Evolutionary conservation across 2,888 invertebrate genomes (phyloP).

Genomic region (Drosophila dives): DNA sequence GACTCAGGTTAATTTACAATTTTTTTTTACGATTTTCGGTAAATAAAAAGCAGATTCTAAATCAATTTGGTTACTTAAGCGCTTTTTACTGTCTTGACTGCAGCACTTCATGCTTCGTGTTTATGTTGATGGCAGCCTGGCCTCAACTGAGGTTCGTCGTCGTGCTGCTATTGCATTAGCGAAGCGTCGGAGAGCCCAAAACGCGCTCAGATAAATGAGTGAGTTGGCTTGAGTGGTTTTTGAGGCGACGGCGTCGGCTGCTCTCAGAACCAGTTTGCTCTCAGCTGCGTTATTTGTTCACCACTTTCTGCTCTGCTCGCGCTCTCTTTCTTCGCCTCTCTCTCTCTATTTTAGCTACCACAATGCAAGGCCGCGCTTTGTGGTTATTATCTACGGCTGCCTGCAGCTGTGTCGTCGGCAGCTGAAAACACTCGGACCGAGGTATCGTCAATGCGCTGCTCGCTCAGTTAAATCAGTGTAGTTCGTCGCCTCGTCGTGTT

Average conservation of each 20-base stretch:
- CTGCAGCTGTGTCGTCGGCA: constrained; percentile 52
- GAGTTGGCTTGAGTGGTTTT: constrained; percentile 51
- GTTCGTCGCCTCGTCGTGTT: constrained; percentile 82
- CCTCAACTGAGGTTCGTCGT: constrained; percentile 44
- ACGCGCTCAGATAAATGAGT: constrained; percentile 64
- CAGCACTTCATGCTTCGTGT: constrained; percentile 16
- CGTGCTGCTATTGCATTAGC: constrained; percentile 35
- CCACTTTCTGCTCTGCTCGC: constrained; percentile 1
- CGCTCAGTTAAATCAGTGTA: constrained; percentile 80
- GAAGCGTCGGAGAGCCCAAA: constrained; percentile 10
- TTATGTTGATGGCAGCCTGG: constrained; percentile 54
- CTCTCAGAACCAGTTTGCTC: constrained; percentile 39
- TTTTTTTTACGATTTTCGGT: background rate
- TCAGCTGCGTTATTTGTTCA: constrained; percentile 42
- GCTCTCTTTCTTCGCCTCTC: constrained; percentile 8
- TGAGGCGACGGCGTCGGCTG: background rate
- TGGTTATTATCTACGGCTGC: constrained; percentile 67
- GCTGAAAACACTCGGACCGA: constrained; percentile 65
- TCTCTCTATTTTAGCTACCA: constrained; percentile 10
- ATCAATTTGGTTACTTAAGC: constrained; percentile 26
- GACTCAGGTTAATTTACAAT: constrained; percentile 9
- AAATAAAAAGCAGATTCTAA: constrained; percentile 1
- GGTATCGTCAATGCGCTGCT: constrained; percentile 75
- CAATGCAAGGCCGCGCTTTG: constrained; percentile 55
- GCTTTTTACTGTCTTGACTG: constrained; percentile 24